A percentile compares a stretch with the other conserved stretches of the same genome.
Conservation (phyloP, 2,888 invertebrate species). For the Drosophila pegasa region DNA sequence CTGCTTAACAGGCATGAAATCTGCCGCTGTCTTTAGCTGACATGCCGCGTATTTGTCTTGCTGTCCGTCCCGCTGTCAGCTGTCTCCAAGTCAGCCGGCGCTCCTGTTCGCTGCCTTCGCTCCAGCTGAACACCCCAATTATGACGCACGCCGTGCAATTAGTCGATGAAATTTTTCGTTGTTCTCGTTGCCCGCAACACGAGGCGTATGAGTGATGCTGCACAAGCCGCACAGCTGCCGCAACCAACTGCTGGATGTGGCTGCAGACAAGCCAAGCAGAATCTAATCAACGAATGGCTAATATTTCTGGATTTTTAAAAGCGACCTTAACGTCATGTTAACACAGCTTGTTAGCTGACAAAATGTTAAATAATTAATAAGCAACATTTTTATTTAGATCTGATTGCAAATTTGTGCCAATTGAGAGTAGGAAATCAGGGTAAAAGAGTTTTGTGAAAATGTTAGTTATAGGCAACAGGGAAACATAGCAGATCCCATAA, state of each 20-base stretch:
- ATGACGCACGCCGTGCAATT: constrained; percentile 41
- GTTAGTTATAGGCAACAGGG: no score
- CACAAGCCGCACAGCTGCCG: not conserved
- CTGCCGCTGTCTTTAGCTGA: constrained; percentile 19
- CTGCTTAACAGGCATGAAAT: constrained; percentile 32
- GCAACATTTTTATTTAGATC: not conserved
- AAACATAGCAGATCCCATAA: no score
- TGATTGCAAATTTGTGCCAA: no score
- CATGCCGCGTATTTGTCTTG: constrained; percentile 17
- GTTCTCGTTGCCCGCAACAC: not conserved
- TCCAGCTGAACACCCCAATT: constrained; percentile 25
- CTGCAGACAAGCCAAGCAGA: not conserved
- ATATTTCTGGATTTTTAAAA: not conserved
- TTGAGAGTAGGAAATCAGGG: no score
- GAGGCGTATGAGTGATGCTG: constrained; percentile 8
- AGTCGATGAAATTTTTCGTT: constrained; percentile 38
- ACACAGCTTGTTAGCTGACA: not conserved
- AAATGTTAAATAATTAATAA: not conserved
- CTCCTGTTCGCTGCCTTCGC: not conserved
- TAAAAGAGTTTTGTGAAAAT: no score
- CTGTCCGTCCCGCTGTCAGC: constrained; percentile 20
- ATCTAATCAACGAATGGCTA: not conserved
- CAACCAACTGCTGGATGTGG: not conserved
- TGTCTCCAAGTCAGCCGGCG: not conserved
- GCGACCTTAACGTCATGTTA: not conserved